Percentiles rank a stretch among this genome's conserved stretches.
These are phyloP conservation scores for Enteromius afrohamiltoni DNA, from an alignment of 2,797 vertebrate genomes.

Conservation along the genomic window DNA sequence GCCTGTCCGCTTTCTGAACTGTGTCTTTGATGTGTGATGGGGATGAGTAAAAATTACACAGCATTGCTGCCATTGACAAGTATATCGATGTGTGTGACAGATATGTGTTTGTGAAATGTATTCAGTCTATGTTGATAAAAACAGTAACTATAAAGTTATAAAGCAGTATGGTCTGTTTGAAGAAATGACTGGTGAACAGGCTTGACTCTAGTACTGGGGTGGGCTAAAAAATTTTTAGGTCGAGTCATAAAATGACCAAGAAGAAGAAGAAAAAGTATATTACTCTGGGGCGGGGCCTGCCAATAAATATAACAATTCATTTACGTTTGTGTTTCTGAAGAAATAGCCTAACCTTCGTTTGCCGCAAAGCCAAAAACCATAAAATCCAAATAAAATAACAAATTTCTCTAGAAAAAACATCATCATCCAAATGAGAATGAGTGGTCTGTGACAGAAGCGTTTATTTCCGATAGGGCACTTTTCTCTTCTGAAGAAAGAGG, in stretches of 20 bases:
- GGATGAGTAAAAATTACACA: constrained; percentile 9
- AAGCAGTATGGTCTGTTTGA: not conserved
- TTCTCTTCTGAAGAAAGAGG: constrained; percentile 55
- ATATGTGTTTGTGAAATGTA: not conserved
- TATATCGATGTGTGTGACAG: not conserved
- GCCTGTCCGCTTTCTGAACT: constrained; percentile 17
- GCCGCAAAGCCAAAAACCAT: not conserved
- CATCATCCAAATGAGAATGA: not conserved
- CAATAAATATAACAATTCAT: not conserved
- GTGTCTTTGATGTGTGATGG: constrained; percentile 12
- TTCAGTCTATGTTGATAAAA: not conserved
- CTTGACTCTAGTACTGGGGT: not conserved
- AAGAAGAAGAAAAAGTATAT: no score
- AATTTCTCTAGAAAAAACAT: not conserved
- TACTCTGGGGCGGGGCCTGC: no score
- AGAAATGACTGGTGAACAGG: not conserved
- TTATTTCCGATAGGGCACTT: constrained; percentile 27
- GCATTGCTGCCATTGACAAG: not conserved
- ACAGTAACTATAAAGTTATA: not conserved
- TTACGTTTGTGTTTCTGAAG: not conserved
- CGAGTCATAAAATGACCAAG: no score
- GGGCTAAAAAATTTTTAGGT: not conserved
- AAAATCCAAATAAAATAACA: not conserved
- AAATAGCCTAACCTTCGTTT: not conserved
- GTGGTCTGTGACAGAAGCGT: not conserved